These are phyloP conservation scores for Aix galericulata DNA, from an alignment of 2,113 vertebrate species.

Conservation along the genomic window DNA sequence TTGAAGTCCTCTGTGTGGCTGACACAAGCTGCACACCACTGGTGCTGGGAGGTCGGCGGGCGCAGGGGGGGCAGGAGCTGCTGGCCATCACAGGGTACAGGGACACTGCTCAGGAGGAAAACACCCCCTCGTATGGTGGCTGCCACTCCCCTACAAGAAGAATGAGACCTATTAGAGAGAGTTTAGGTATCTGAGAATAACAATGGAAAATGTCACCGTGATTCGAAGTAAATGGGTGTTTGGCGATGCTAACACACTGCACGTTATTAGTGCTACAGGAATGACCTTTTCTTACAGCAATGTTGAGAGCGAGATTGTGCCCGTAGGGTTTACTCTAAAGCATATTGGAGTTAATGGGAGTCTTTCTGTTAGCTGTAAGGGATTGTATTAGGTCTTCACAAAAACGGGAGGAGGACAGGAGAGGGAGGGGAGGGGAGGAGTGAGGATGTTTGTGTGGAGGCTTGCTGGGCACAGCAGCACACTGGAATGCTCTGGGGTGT, in stretches of 20 bases:
- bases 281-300: not conserved
- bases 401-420: not conserved
- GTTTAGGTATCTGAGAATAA: not conserved
- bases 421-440: not conserved
- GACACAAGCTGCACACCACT: not conserved
- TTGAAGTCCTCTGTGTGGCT: not conserved
- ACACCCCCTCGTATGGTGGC: not conserved
- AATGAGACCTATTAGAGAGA: not conserved
- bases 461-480: not conserved
- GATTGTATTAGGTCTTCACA: not conserved
- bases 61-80: too few relatives aligned
- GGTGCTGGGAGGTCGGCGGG: rapidly evolving
- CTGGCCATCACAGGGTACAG: not conserved
- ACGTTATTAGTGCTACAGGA: not conserved
- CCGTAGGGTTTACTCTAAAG: not conserved
- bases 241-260: not conserved
- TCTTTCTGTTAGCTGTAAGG: not conserved
- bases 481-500: not conserved
- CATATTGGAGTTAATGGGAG: not conserved
- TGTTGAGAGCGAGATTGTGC: not conserved
- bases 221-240: not conserved
- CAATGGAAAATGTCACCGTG: not conserved
- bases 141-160: not conserved
- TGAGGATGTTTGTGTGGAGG: not conserved
- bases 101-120: not conserved